Conservation (phyloP, 2,113 vertebrate species). For the Morone saxatilis region DNA sequence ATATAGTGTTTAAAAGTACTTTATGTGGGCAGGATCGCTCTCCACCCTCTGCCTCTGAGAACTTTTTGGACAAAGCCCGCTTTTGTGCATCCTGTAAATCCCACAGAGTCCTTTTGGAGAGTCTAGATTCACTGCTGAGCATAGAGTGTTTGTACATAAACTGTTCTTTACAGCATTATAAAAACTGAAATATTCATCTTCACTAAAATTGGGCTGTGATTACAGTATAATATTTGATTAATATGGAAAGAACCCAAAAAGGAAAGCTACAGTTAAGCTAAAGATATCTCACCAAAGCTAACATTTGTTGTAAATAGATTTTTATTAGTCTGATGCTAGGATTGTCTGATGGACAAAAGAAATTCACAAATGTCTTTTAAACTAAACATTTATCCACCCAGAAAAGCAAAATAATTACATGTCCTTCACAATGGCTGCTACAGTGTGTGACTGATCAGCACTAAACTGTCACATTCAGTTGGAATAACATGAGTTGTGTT, state of each 20-base stretch:
- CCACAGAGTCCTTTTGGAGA: conserved; percentile 7
- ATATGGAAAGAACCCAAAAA: neutral
- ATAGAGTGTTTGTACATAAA: neutral
- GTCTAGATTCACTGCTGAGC: conserved; percentile 9
- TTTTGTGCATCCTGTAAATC: neutral
- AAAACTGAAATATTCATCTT: neutral
- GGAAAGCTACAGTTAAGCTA: neutral
- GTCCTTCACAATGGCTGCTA: neutral
- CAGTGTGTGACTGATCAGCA: neutral
- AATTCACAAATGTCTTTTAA: neutral
- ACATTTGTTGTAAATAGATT: neutral
- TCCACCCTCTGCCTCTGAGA: neutral
- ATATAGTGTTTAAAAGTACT: neutral
- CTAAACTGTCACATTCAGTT: neutral
- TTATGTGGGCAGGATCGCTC: neutral
- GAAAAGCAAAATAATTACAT: neutral
- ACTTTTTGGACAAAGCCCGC: neutral
- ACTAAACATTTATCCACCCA: neutral
- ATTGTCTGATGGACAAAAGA: neutral
- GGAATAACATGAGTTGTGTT: neutral
- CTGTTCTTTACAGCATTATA: neutral
- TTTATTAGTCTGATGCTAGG: neutral
- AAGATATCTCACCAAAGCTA: neutral
- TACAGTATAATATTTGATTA: neutral
- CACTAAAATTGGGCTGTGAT: neutral